A percentile compares a stretch with the other conserved stretches of the same genome.
Evolutionary conservation across 1,140 invertebrate genomes (phyloP).

Genomic region (Heterodera carotae): DNA sequence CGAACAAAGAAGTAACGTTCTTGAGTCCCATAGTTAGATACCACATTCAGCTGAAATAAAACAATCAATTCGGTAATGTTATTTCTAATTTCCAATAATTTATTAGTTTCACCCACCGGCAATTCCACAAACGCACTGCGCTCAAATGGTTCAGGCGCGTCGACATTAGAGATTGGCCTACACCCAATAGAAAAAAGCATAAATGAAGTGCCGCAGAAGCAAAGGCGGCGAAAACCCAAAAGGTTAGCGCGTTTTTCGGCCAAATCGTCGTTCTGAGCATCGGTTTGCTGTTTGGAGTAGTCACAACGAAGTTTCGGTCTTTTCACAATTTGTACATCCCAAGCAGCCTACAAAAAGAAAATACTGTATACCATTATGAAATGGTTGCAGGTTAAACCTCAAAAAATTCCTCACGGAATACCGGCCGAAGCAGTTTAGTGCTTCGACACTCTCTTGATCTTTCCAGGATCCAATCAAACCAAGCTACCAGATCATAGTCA

Average conservation of each 20-base stretch:
- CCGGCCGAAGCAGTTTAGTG: conserved; percentile 34
- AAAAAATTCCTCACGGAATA: conserved; percentile 42
- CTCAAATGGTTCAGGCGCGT: conserved; percentile 33
- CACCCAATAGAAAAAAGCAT: conserved; percentile 30
- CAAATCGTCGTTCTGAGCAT: conserved; percentile 32
- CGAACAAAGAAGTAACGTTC: conserved; percentile 48
- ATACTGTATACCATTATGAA: not conserved
- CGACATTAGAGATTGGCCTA: conserved; percentile 32
- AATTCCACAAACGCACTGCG: conserved; percentile 29
- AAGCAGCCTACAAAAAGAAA: conserved; percentile 23
- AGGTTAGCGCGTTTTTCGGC: conserved; percentile 25
- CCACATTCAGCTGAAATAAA: conserved; percentile 43
- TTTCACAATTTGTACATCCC: conserved; percentile 35
- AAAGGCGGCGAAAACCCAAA: conserved; percentile 33
- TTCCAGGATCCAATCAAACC: conserved; percentile 41
- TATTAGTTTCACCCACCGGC: conserved; percentile 15
- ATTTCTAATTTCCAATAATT: no score
- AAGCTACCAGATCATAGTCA: conserved; percentile 33
- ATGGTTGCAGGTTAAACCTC: conserved; percentile 26
- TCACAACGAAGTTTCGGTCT: conserved; percentile 30
- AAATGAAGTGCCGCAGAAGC: conserved; percentile 31
- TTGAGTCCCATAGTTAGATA: conserved; percentile 47
- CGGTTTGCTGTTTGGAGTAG: conserved; percentile 21
- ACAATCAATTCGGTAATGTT: no score
- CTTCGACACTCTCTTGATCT: conserved; percentile 32